These are phyloP conservation scores for Desmophyllum pertusum DNA, from an alignment of 92 coral and sea anemone species.

Conservation along the genomic window DNA sequence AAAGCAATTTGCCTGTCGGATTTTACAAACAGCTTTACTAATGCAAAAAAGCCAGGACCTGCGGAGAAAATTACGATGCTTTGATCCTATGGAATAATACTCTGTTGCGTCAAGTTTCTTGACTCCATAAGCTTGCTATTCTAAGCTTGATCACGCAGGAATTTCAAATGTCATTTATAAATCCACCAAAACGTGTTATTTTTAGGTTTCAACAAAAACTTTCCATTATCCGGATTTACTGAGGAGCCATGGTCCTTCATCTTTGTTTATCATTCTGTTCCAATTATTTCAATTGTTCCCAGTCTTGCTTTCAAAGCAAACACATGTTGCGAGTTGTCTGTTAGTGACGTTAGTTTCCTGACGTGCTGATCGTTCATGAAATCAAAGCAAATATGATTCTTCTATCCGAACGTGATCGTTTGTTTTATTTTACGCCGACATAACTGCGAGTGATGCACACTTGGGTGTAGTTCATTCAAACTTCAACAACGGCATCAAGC, in stretches of 20 bases:
- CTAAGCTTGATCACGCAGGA: slow-evolving; percentile 9
- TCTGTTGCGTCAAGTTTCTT: slow-evolving; percentile 9
- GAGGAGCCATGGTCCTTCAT: not conserved
- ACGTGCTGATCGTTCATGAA: not conserved
- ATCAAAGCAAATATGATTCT: slow-evolving; percentile 7
- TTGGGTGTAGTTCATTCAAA: not conserved
- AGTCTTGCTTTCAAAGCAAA: slow-evolving; percentile 34
- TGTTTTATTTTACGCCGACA: not conserved
- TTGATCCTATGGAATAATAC: slow-evolving; percentile 2
- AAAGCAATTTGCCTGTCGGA: not conserved
- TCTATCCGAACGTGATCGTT: slow-evolving; percentile 4
- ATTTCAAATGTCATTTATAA: slow-evolving; percentile 2
- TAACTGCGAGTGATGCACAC: not conserved
- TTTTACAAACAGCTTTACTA: not conserved
- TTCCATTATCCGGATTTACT: slow-evolving; percentile 25
- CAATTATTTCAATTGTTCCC: slow-evolving; percentile 22
- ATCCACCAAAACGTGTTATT: slow-evolving; percentile 17
- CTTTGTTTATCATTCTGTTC: slow-evolving; percentile 26
- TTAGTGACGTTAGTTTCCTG: not conserved
- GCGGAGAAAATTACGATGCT: not conserved
- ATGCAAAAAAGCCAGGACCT: not conserved
- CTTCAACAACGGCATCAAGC: not conserved
- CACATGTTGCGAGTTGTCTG: slow-evolving; percentile 10
- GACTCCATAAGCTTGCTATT: not conserved
- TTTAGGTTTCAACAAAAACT: slow-evolving; percentile 32